Evolutionary conservation across 2,113 vertebrate genomes (phyloP), one percentile per base, ranked within the genome.

Genomic region (Ptilorrhoa leucosticta): DNA sequence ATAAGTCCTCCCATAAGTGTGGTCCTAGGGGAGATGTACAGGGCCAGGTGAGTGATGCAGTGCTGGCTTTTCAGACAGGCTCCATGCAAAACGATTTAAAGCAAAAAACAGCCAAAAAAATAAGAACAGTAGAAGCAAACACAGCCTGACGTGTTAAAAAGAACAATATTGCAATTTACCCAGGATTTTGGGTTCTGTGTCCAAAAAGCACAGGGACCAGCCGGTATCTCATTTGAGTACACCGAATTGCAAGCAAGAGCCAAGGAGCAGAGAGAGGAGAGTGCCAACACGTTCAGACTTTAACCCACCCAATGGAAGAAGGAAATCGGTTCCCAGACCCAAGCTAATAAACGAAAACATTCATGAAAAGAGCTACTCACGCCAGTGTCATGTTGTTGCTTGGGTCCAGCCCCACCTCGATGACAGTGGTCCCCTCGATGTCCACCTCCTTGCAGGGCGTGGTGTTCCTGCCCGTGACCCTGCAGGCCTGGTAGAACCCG

Each of bases 401-500:
- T 2, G 99, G 99, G 79, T 99, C 99, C 81, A 99, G 97, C 96
- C 98, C 98, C 23, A 99, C 99, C 97, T 99, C 99, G 65, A 99
- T 99, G 90, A 99, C 99, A 3, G 99, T 99, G 37, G 99, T 99
- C 44, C 99, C 99, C 93, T 99, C 99, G 18, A 99, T 98, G 91
- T 99, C 99, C 87, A 99, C 98, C 96, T 99, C 99, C 96, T 99
- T 99, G 96, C 99, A 99, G 88, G 99, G 98, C 12, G 99, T 99
- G 53, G 99, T 99, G 98, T 99, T 99, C 85, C 99, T 98, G 48
- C 99, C 99, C 1, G 99, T 99, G 15, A 99, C 99, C 53, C 99
- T 97, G 96, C 99, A 99, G 47, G 99, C 99, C 97, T 99, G 99
- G 97, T 99, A 99, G 98, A 99, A 99, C 35, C 99, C 99, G n/a